Base-by-base conservation (phyloP, 2,888 invertebrate genomes). In the Amphipyra berbera region DNA sequence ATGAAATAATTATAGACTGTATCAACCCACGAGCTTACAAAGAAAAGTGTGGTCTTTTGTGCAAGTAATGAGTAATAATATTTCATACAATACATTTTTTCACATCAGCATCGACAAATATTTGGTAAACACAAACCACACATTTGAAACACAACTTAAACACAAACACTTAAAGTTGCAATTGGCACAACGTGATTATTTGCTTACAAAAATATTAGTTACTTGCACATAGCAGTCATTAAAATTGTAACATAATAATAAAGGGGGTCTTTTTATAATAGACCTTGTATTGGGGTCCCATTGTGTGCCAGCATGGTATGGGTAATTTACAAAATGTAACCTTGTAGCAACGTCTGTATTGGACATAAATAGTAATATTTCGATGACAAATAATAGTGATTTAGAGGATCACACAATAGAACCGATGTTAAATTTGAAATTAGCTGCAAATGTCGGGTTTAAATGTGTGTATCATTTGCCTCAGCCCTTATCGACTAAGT, bases 191-290 rank as follows among this genome's bases (percentile, higher is more conserved):
- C 10, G 0, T 0, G 3, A 27, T 14, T 42, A 45, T 60, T 58
- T 60, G 58, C 46, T 33, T 12, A 49, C 13, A 58, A 76, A 30
- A 67, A 61, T 76, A 70, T 64, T 55, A 41, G 64, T 64, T 82
- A 83, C 82, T 82, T 79, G 73, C 68, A 77, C 78, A 81, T 74
- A 81, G 80, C 83, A 90, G 90, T 93, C 90, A 93, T 93, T 93
- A 93, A 92, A 92, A 88, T 89, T 90, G 93, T 90, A 93, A 90
- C 92, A 86, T 93, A 88, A 90, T 90, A 91, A 91, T 91, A 87
- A 84, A 84, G 86, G 90, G 92, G 86, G 83, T 68, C 83, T 85
- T 85, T 86, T 90, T 90, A 92, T 94, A 94, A 94, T 94, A 83
- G 89, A 84, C 78, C 82, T 91, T 86, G 91, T 88, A 94, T 94